These are phyloP conservation scores for Myotis myotis DNA, from an alignment of 2,797 vertebrate species.

Conservation along the genomic window DNA sequence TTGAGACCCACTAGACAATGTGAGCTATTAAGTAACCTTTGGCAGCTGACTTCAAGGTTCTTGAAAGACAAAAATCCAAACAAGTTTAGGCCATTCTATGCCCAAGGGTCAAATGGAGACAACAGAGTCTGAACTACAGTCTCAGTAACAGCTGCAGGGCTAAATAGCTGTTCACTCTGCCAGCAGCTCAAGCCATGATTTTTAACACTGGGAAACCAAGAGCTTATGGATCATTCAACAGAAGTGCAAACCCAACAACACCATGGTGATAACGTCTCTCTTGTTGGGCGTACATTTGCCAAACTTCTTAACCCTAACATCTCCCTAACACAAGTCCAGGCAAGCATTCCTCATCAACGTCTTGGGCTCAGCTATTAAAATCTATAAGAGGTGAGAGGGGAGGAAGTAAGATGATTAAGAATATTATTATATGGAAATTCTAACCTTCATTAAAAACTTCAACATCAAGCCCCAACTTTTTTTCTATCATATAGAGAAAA, in stretches of 20 bases:
- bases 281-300: conserved; percentile 16
- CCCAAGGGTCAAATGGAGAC: conserved; percentile 52
- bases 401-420: not conserved
- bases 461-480: not conserved
- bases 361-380: not conserved
- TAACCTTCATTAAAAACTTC: conserved; percentile 18
- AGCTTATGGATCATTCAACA: conserved; percentile 80
- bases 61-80: conserved; percentile 19
- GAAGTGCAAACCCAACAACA: conserved; percentile 63
- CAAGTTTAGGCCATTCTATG: not conserved
- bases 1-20: not conserved
- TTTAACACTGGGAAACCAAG: conserved; percentile 72
- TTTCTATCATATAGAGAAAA: not conserved
- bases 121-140: conserved; percentile 78
- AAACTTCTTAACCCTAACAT: not conserved
- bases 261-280: conserved; percentile 60
- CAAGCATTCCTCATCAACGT: not conserved
- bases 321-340: not conserved
- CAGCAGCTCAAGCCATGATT: conserved; percentile 80
- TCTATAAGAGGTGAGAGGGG: not conserved
- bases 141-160: conserved; percentile 79
- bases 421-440: not conserved
- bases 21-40: not conserved
- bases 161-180: conserved; percentile 78
- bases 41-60: not conserved